A percentile compares a stretch with the other conserved stretches of the same genome.
Conservation (phyloP, 2,113 vertebrate genomes). For the Zeus faber region DNA sequence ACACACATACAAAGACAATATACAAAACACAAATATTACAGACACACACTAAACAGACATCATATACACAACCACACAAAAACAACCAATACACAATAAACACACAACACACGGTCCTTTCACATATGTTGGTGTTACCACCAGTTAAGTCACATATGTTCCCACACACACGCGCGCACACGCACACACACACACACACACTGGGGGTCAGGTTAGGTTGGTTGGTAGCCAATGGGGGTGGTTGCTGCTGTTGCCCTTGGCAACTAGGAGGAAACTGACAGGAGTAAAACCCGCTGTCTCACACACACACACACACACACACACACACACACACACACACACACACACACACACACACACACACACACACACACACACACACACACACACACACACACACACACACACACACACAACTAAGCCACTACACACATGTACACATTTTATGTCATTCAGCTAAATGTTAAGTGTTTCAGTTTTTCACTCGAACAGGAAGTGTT, state of each 20-base stretch:
- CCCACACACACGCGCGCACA: constrained; percentile 31
- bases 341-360: background rate
- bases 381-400: background rate
- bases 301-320: background rate
- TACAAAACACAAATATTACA: too few species aligned
- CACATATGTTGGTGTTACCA: constrained; percentile 50
- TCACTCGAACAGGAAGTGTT: constrained; percentile 53
- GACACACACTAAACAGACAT: constrained; percentile 5
- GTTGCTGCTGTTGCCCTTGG: constrained; percentile 62
- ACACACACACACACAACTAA: background rate
- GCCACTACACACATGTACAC: background rate
- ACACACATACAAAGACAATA: background rate
- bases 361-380: background rate
- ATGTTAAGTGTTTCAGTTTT: constrained; percentile 62
- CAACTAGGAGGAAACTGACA: constrained; percentile 35
- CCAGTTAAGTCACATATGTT: constrained; percentile 58
- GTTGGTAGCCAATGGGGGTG: constrained; percentile 50
- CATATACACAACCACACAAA: constrained; percentile 10
- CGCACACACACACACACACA: constrained; percentile 32
- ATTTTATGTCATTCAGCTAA: constrained; percentile 58
- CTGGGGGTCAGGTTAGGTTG: constrained; percentile 63
- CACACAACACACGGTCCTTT: constrained; percentile 5
- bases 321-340: constrained; percentile 10
- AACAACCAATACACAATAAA: too few species aligned
- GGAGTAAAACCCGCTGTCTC: constrained; percentile 37